These are phyloP conservation scores for Gymnopithys bicolor DNA, from an alignment of 2,797 vertebrate species.

Conservation along the genomic window DNA sequence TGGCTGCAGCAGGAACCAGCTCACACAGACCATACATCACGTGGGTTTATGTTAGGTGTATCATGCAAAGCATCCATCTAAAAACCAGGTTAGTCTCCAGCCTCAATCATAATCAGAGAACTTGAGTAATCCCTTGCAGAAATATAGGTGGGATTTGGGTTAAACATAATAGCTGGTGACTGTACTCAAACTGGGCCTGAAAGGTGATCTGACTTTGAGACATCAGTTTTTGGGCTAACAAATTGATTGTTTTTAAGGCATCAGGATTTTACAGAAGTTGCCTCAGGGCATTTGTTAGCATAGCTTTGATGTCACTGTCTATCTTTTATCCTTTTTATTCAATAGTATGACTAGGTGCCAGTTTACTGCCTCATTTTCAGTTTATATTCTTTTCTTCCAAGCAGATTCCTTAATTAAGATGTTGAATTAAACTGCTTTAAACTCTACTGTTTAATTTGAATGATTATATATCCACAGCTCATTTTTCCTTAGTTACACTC, in stretches of 20 bases:
- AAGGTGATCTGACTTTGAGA: not conserved
- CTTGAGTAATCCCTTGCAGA: not conserved
- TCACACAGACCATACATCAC: accelerated
- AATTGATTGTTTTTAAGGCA: not conserved
- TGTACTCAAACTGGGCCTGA: not conserved
- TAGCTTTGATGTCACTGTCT: not conserved
- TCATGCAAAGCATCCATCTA: not conserved
- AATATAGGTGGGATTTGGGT: not conserved
- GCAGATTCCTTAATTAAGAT: slow-evolving; percentile 35
- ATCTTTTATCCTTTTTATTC: not conserved
- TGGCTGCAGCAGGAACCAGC: not conserved
- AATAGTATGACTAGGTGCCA: not conserved
- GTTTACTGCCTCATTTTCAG: slow-evolving; percentile 27
- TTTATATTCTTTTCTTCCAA: slow-evolving; percentile 13
- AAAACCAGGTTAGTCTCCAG: not conserved
- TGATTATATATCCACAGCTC: not conserved
- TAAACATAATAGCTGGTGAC: not conserved
- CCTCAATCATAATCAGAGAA: not conserved
- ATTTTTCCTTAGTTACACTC: slow-evolving; percentile 26
- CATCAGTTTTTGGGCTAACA: not conserved
- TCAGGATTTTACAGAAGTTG: not conserved
- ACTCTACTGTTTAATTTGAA: slow-evolving; percentile 5
- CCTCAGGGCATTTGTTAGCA: not conserved
- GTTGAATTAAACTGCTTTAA: slow-evolving; percentile 33
- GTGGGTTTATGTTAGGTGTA: not conserved